Evolutionary conservation across 2,113 vertebrate species (phyloP).

Genomic region (Neomonachus schauinslandi): DNA sequence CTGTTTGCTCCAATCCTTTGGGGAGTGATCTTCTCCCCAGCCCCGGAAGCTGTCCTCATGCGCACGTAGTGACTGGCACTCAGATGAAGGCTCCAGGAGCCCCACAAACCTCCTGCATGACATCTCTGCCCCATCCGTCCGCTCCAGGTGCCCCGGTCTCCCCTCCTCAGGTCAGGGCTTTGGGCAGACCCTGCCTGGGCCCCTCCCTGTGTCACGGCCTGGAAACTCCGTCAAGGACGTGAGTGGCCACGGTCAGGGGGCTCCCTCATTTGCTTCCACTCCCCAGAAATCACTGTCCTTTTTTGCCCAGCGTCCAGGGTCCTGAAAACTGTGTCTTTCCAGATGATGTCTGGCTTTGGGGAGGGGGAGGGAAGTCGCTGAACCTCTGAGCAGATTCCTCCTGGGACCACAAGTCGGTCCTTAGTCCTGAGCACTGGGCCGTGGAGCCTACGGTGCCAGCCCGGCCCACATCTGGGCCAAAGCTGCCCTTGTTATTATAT

Average conservation of each 20-base stretch:
- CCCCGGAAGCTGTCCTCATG: background rate
- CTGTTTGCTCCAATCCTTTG: accelerated
- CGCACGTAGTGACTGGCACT: accelerated
- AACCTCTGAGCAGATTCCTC: background rate
- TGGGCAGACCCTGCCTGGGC: accelerated
- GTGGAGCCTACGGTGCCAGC: accelerated
- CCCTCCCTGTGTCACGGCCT: background rate
- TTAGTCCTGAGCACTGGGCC: accelerated
- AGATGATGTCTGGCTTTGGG: background rate
- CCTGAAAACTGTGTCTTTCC: accelerated
- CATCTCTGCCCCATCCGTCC: background rate
- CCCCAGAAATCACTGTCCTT: too few relatives aligned
- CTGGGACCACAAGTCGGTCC: background rate
- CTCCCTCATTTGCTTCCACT: accelerated
- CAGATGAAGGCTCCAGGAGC: accelerated
- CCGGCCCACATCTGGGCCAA: accelerated
- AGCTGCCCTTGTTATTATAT: accelerated
- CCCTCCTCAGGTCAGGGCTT: background rate
- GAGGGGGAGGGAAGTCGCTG: accelerated
- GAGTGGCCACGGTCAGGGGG: accelerated
- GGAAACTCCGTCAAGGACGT: background rate
- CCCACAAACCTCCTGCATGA: accelerated
- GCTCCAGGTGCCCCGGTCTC: background rate
- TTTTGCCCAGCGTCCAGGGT: accelerated
- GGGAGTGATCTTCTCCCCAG: accelerated